phyloP scores from a whole-genome alignment of 35 echinoderm and acorn worm genomes.

The Hemicentrotus pulcherrimus region DNA sequence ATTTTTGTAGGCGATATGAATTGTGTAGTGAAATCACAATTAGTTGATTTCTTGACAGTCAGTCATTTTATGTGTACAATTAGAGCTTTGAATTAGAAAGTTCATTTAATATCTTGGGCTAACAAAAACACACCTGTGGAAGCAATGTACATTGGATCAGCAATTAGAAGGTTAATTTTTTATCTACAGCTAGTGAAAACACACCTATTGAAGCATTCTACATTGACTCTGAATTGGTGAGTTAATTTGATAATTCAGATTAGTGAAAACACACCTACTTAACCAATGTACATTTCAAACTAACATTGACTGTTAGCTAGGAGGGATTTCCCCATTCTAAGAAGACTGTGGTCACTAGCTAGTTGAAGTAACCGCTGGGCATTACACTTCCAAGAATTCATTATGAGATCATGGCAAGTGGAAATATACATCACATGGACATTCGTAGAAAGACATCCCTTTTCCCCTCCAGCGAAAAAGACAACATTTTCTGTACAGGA shows the following conservation, averaged over 20 bases:
- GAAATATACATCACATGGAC: neutral
- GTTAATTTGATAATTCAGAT: neutral
- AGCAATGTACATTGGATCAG: too few relatives aligned
- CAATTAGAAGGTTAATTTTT: too few relatives aligned
- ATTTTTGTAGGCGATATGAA: too few relatives aligned
- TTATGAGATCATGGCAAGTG: neutral
- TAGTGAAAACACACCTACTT: neutral
- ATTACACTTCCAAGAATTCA: neutral
- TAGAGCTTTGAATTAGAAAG: too few relatives aligned
- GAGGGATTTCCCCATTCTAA: neutral
- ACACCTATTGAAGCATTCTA: too few relatives aligned
- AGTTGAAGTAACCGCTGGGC: neutral
- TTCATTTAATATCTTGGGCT: too few relatives aligned
- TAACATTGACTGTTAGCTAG: neutral
- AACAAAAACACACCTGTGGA: too few relatives aligned
- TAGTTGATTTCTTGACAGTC: too few relatives aligned
- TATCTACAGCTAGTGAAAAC: too few relatives aligned
- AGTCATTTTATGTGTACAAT: too few relatives aligned
- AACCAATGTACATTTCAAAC: neutral
- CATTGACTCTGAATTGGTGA: too few relatives aligned
- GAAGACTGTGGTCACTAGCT: neutral
- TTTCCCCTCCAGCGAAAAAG: neutral
- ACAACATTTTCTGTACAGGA: neutral
- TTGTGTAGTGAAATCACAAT: too few relatives aligned
- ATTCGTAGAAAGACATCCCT: neutral